These are phyloP conservation scores for Rotaria socialis DNA, from an alignment of 2,888 invertebrate genomes.

Conservation along the genomic window DNA sequence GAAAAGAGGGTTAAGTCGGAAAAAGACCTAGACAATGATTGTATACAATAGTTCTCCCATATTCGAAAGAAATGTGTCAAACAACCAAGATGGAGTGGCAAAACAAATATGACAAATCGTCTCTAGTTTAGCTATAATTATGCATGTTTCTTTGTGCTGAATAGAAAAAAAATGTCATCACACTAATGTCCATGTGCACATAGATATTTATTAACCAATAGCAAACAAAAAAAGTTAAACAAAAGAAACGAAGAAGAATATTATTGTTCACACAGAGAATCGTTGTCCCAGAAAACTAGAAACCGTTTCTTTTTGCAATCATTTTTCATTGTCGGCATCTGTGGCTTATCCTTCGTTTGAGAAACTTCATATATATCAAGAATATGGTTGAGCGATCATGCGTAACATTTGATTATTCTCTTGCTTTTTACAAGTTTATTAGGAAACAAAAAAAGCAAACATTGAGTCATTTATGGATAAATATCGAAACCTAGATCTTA, in stretches of 20 bases:
- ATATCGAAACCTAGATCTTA: neutral
- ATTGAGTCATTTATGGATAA: neutral
- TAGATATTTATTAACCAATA: neutral
- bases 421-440: neutral
- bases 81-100: neutral
- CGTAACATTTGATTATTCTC: neutral
- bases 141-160: neutral
- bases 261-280: neutral
- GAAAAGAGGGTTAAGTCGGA: neutral
- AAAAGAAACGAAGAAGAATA: neutral
- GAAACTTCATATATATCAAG: neutral
- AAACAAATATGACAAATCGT: slow-evolving; percentile 15
- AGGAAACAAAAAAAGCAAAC: neutral
- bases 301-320: neutral
- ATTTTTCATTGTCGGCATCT: neutral
- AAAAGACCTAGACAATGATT: neutral
- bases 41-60: neutral
- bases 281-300: neutral
- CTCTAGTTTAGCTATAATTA: neutral
- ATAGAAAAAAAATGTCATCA: neutral
- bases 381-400: slow-evolving; percentile 4
- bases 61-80: neutral
- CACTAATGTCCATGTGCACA: neutral
- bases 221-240: neutral
- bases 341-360: neutral